phyloP scores from a whole-genome alignment of 1,140 invertebrate genomes.

The Pogonomyrmex barbatus region DNA sequence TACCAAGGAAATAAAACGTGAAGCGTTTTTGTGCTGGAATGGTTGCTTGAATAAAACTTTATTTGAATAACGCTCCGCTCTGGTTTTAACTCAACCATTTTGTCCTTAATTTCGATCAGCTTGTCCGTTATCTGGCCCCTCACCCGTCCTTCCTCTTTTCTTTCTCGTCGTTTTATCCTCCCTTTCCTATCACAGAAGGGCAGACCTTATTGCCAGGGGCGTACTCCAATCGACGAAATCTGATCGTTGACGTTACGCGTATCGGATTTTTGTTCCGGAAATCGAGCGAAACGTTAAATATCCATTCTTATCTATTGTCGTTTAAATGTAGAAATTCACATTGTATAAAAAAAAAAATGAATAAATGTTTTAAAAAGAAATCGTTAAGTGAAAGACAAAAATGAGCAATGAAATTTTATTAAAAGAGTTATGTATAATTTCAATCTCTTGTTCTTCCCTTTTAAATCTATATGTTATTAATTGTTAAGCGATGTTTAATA shows the following conservation, averaged over 20 bases:
- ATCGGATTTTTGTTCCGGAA: slow-evolving; percentile 39
- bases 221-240: slow-evolving; percentile 57
- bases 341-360: too few relatives aligned
- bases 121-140: slow-evolving; percentile 56
- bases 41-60: slow-evolving; percentile 64
- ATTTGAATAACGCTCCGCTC: slow-evolving; percentile 59
- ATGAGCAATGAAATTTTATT: background rate
- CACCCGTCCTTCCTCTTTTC: slow-evolving; percentile 49
- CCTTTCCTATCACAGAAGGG: slow-evolving; percentile 35
- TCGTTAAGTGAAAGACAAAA: background rate
- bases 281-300: slow-evolving; percentile 40
- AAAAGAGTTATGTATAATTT: slow-evolving; percentile 12
- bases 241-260: slow-evolving; percentile 44
- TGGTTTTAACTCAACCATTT: slow-evolving; percentile 61
- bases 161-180: slow-evolving; percentile 59
- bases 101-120: slow-evolving; percentile 64
- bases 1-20: slow-evolving; percentile 58
- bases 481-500: background rate
- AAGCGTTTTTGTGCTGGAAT: slow-evolving; percentile 53
- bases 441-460: background rate
- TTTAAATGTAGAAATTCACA: slow-evolving; percentile 1
- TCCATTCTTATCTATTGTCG: background rate
- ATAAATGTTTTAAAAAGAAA: too few relatives aligned
- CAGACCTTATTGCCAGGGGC: slow-evolving; percentile 53
- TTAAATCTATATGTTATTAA: background rate